Conservation (phyloP, 2,888 invertebrate genomes). For the Drosophila cognata region DNA sequence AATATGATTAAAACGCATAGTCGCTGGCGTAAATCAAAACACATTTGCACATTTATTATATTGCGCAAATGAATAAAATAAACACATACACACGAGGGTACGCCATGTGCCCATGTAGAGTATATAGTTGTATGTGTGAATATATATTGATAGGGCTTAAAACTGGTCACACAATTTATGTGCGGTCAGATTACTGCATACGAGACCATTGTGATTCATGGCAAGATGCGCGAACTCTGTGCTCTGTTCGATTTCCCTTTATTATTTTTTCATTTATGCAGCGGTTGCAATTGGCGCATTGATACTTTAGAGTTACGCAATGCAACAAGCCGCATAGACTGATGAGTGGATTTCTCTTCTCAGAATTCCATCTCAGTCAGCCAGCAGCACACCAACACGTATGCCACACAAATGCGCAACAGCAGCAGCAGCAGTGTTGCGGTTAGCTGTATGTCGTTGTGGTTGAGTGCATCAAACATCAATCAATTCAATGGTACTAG, state of each 20-base stretch:
- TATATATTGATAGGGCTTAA: constrained; percentile 36
- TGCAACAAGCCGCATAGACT: constrained; percentile 18
- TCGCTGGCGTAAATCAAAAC: constrained; percentile 74
- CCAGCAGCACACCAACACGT: constrained; percentile 57
- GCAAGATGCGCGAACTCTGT: constrained; percentile 30
- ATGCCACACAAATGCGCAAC: constrained; percentile 73
- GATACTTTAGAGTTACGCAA: constrained; percentile 24
- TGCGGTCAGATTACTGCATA: constrained; percentile 79
- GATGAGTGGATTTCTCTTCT: constrained; percentile 21
- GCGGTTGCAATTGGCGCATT: constrained; percentile 30
- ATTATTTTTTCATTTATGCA: constrained; percentile 11
- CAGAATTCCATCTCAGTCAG: constrained; percentile 46
- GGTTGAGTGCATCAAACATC: constrained; percentile 80
- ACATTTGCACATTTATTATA: constrained; percentile 74
- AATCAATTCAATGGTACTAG: constrained; percentile 78
- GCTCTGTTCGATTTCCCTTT: neutral
- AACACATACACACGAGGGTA: neutral
- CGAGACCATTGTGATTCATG: constrained; percentile 71
- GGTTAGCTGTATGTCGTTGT: constrained; percentile 76
- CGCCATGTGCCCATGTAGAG: neutral
- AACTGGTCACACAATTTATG: constrained; percentile 73
- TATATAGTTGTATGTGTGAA: constrained; percentile 58
- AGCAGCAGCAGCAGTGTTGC: constrained; percentile 65
- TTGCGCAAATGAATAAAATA: constrained; percentile 11
- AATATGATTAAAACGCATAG: constrained; percentile 73